Base-by-base conservation (phyloP, 2,888 invertebrate genomes). In the Polylopha cassiicola region DNA sequence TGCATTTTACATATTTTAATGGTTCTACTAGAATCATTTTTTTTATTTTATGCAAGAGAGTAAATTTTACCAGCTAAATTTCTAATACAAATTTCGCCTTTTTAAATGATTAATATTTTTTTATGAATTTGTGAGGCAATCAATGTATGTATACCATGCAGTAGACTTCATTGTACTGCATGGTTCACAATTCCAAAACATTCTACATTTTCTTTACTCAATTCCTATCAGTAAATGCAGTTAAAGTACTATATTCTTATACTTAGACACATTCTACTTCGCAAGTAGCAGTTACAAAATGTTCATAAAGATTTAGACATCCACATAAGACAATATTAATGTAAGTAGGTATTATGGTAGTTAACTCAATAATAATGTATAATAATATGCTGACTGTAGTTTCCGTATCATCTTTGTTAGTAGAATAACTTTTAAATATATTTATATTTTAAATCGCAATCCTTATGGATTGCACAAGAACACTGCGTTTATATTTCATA, bases 361-460 rank as follows among this genome's bases (percentile, higher is more conserved):
- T 51, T 52, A 55, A 50, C 63, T 58, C 56, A 58, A 55, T 47
- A 51, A 44, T 55, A 60, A 61, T 58, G 58, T 65, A 60, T 62
- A 67, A 63, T 57, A 55, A 60, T 73, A 79, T 81, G 79, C 79
- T 59, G 64, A 69, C 56, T 65, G 81, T 81, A 53, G 61, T 55
- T 49, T 64, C n/a, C n/a, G n/a, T n/a, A n/a, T n/a, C n/a, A n/a
- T n/a, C n/a, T n/a, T n/a, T n/a, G n/a, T n/a, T n/a, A n/a, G n/a
- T n/a, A n/a, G n/a, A n/a, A n/a, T n/a, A n/a, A n/a, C n/a, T n/a
- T n/a, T n/a, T n/a, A n/a, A n/a, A n/a, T n/a, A n/a, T n/a, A n/a
- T n/a, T n/a, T n/a, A n/a, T n/a, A n/a, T n/a, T n/a, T n/a, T n/a
- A n/a, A n/a, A n/a, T n/a, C n/a, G n/a, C n/a, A n/a, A n/a, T n/a